phyloP scores from a whole-genome alignment of 2,797 vertebrate genomes.

The Acipenser oxyrinchus region DNA sequence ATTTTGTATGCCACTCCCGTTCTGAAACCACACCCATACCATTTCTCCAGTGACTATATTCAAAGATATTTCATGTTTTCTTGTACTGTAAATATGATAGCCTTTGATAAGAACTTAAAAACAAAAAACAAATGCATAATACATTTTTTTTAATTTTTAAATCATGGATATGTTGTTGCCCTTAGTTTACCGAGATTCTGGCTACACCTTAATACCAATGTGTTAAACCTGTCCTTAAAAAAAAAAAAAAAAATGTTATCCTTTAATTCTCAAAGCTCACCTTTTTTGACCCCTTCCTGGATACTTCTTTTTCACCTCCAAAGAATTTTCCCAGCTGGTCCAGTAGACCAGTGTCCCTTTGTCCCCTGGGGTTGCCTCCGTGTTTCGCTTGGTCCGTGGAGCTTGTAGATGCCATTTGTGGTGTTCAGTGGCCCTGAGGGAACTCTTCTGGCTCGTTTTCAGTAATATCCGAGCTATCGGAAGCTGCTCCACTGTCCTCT shows the following conservation, averaged over 20 bases:
- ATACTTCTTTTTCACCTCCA: slow-evolving; percentile 79
- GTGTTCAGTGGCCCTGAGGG: slow-evolving; percentile 64
- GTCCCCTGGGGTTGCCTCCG: slow-evolving; percentile 52
- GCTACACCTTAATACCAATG: no score
- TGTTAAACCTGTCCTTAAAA: no score
- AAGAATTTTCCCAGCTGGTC: slow-evolving; percentile 97
- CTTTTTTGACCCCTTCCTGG: slow-evolving; percentile 83
- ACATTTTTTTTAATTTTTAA: no score
- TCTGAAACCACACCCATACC: slow-evolving; percentile 35
- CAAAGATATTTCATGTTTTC: not conserved
- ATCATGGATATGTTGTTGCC: no score
- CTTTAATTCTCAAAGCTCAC: slow-evolving; percentile 71
- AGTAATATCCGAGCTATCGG: slow-evolving; percentile 75
- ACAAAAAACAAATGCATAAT: no score
- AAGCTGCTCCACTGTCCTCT: slow-evolving; percentile 79
- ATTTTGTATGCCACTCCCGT: slow-evolving; percentile 19
- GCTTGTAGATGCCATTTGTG: slow-evolving; percentile 80
- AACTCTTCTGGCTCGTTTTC: slow-evolving; percentile 81
- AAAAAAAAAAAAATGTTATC: no score
- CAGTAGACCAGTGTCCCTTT: slow-evolving; percentile 85
- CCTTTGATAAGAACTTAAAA: no score
- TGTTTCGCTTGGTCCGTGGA: slow-evolving; percentile 76
- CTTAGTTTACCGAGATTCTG: no score
- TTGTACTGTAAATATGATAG: no score
- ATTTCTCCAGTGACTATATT: slow-evolving; percentile 25